Base-by-base conservation (phyloP, 2,113 vertebrate species). In the Takifugu flavidus region DNA sequence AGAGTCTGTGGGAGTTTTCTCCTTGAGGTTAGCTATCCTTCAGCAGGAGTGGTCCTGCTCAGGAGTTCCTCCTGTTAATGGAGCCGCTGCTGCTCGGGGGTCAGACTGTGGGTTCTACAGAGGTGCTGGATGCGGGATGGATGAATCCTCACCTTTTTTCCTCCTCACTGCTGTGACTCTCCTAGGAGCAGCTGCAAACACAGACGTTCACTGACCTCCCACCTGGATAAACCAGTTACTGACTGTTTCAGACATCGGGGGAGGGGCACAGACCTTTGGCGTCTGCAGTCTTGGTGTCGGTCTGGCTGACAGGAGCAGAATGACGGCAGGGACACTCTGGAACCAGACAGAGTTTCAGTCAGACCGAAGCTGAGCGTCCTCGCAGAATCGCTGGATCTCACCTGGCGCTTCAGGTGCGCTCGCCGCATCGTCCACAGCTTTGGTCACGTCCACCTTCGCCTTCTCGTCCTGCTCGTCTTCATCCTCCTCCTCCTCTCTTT, bases 271-370 rank as follows among this genome's bases (percentile, higher is more conserved):
- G 28, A 88, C 86, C 86, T 86, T 66, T 80, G n/a, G 55, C 70
- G 4, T 67, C 59, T 13, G 39, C 31, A 2, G 53, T 46, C 63
- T 62, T 68, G 13, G 45, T 2, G 0, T 0, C 42, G 0, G 70
- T 1, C 47, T 78, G 78, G 54, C 39, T 66, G 39, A 20, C 20
- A 13, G 71, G 69, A 4, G 68, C 44, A 6, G 80, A 56, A 3
- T 57, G 66, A 46, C 68, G 15, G 14, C 86, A 88, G n/a, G 84
- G 77, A 72, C 86, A 88, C 8, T 2, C 84, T 88, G 79, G 47
- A 75, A 77, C 0, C 49, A 63, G 28, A 25, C 27, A 49, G 1
- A 4, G 8, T 15, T 47, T 4, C 51, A 28, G 14, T 49, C 3
- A 26, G 6, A 25, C n/a, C 14, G 25, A 53, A 6, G 51, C 5